Evolutionary conservation across 2,797 vertebrate species (phyloP), one percentile per base, ranked within the genome.

Genomic region (Pseudopleuronectes americanus): DNA sequence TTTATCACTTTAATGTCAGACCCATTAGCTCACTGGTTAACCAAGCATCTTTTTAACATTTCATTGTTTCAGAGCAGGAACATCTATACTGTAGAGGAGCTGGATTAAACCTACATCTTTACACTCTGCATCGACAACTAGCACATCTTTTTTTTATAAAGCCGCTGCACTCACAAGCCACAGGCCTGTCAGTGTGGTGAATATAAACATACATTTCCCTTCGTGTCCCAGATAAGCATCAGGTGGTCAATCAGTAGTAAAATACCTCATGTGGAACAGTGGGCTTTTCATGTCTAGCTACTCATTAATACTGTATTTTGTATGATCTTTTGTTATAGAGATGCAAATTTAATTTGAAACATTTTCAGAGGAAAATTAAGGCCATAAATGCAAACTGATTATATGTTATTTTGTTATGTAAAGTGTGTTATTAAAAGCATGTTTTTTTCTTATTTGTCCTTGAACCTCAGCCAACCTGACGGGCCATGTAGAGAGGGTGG

Each of bases 401-500:
- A 58, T 64, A 6, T 13, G 12, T 24, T 26, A 28, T 6, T 48
- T 9, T 59, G 9, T 47, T 16, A 17, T 23, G 41, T 64, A 2
- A 75, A 24, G 10, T 24, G 22, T 12, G 41, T 10, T 7, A 38
- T 63, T 22, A 49, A 49, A 23, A 33, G 6, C 26, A n/a, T 14
- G 1, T 16, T 24, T 57, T 41, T 4, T 70, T 28, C 28, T 51
- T 16, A 38, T 67, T 64, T 84, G 57, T 75, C 9, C 45, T 80
- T 45, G 82, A 62, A 82, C 82, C 81, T 51, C 90, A 99, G 98
- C 98, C 76, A 99, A 99, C 90, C 92, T 99, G 90, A 99, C 98
- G 8, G 98, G 98, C 84, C 96, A 99, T 51, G 94, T 96, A 49
- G 98, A 99, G 93, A 96, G 97, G 75, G 98, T 99, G 84, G 98